Conservation (phyloP, 2,888 invertebrate genomes). For the Drymonia ruficornis region DNA sequence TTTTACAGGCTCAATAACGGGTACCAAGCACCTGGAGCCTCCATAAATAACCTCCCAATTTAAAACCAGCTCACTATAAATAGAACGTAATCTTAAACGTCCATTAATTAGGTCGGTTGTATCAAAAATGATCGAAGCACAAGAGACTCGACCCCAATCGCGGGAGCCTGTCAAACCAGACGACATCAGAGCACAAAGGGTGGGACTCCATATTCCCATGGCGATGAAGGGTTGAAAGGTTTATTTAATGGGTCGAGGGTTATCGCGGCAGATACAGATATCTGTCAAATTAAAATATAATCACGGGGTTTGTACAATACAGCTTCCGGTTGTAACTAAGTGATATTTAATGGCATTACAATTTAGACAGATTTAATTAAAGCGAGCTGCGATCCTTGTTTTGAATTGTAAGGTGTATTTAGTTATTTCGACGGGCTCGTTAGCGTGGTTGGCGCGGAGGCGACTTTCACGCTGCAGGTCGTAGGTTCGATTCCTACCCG, state of each 20-base stretch:
- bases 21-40: neutral
- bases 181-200: constrained; percentile 40
- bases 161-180: constrained; percentile 39
- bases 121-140: constrained; percentile 30
- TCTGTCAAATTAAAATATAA: constrained; percentile 38
- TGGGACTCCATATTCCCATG: constrained; percentile 28
- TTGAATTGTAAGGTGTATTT: too few relatives aligned
- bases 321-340: neutral
- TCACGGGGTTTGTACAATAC: constrained; percentile 24
- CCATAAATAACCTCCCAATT: neutral
- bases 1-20: neutral
- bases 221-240: constrained; percentile 40
- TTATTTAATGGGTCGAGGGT: constrained; percentile 39
- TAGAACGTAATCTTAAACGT: neutral
- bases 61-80: neutral
- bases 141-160: constrained; percentile 38
- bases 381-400: too few relatives aligned
- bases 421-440: too few relatives aligned
- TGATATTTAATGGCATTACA: neutral
- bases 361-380: neutral
- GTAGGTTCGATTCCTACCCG: too few relatives aligned
- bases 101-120: constrained; percentile 2
- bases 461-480: too few relatives aligned
- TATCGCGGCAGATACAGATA: constrained; percentile 33
- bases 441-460: too few relatives aligned